Conservation (phyloP, 1,140 invertebrate genomes). For the Bombus waltoni region DNA sequence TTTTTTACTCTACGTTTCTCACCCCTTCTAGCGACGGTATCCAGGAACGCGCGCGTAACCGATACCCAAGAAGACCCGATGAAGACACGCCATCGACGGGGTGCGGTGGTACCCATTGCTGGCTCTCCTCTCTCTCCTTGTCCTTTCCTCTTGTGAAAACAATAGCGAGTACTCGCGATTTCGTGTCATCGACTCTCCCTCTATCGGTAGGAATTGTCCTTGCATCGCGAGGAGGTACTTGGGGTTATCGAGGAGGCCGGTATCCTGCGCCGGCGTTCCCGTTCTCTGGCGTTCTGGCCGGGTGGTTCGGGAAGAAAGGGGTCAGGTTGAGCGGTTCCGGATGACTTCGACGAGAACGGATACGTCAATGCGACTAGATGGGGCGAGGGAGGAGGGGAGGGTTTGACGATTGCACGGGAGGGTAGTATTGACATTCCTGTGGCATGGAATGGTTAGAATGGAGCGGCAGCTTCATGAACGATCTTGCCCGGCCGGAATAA, state of each 20-base stretch:
- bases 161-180: constrained; percentile 73
- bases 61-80: constrained; percentile 40
- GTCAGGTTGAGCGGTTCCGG: constrained; percentile 55
- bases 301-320: constrained; percentile 48
- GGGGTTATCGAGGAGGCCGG: constrained; percentile 17
- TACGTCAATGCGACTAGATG: constrained; percentile 49
- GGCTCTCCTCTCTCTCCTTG: constrained; percentile 23
- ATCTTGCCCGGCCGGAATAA: constrained; percentile 52
- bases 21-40: constrained; percentile 19
- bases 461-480: constrained; percentile 52
- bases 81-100: background rate
- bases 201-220: constrained; percentile 57
- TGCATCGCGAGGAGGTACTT: constrained; percentile 44
- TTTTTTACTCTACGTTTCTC: constrained; percentile 10
- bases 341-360: constrained; percentile 57
- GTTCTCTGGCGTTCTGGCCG: constrained; percentile 19
- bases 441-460: constrained; percentile 56
- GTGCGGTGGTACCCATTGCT: background rate
- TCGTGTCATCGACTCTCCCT: constrained; percentile 65
- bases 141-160: constrained; percentile 65
- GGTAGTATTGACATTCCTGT: constrained; percentile 62
- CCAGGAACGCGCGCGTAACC: constrained; percentile 45
- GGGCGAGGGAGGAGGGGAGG: background rate
- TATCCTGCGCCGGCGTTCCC: too few species aligned
- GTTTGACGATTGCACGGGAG: constrained; percentile 50